These are phyloP conservation scores for Acrobasis repandana DNA, from an alignment of 2,888 invertebrate genomes.

Conservation along the genomic window DNA sequence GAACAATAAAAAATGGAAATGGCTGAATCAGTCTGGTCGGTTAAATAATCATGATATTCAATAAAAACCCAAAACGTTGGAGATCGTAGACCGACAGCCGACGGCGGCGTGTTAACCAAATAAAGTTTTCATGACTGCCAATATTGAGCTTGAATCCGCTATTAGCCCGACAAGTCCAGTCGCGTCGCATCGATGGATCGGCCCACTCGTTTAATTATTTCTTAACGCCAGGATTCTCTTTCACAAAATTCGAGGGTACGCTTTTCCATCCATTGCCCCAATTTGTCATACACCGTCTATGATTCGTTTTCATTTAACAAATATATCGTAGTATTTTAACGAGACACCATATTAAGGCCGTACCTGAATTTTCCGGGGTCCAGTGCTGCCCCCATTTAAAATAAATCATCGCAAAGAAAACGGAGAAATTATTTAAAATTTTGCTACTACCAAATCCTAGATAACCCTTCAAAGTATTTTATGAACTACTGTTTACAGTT, in stretches of 20 bases:
- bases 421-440: too few species aligned
- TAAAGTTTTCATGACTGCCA: slow-evolving; percentile 53
- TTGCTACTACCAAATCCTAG: too few species aligned
- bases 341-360: too few species aligned
- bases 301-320: too few species aligned
- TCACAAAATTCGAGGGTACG: slow-evolving; percentile 26
- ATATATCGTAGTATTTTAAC: too few species aligned
- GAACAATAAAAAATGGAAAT: slow-evolving; percentile 12
- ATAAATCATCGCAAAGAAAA: too few species aligned
- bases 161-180: slow-evolving; percentile 29
- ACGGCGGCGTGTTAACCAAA: slow-evolving; percentile 43
- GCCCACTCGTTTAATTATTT: slow-evolving; percentile 49
- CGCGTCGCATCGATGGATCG: slow-evolving; percentile 37
- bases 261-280: too few species aligned
- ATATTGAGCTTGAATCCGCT: slow-evolving; percentile 44
- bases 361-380: too few species aligned
- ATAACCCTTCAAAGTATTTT: too few species aligned
- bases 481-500: too few species aligned
- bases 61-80: slow-evolving; percentile 25
- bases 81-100: slow-evolving; percentile 27
- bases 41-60: slow-evolving; percentile 25
- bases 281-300: too few species aligned
- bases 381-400: too few species aligned
- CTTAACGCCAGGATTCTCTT: slow-evolving; percentile 31
- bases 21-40: slow-evolving; percentile 1